A percentile compares a stretch with the other conserved stretches of the same genome.
These are phyloP conservation scores for Poliocrania exsul DNA, from an alignment of 2,797 vertebrate species.

Conservation along the genomic window DNA sequence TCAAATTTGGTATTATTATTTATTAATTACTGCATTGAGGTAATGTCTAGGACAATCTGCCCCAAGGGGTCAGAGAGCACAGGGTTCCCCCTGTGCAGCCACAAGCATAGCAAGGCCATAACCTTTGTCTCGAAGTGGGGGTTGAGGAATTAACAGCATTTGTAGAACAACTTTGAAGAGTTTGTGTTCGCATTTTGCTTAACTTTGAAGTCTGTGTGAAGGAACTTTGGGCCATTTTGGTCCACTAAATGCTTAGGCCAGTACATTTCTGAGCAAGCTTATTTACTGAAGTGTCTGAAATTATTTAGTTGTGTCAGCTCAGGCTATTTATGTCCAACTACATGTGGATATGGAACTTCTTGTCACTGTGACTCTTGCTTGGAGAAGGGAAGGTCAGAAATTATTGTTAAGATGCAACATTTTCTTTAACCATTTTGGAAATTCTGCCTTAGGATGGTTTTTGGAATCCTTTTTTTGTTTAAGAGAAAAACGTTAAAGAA, in stretches of 20 bases:
- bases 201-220: background rate
- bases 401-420: background rate
- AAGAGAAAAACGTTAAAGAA: background rate
- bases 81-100: background rate
- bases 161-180: background rate
- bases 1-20: slow-evolving; percentile 12
- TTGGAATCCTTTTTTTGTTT: background rate
- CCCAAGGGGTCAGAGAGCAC: background rate
- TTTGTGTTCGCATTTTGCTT: background rate
- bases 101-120: background rate
- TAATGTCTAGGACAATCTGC: background rate
- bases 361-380: background rate
- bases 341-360: background rate
- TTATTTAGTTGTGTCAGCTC: background rate
- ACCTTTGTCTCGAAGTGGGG: background rate
- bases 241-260: background rate
- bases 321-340: background rate
- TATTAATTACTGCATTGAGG: slow-evolving; percentile 42
- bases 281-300: background rate
- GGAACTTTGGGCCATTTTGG: background rate
- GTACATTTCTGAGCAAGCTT: background rate
- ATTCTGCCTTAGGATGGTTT: background rate
- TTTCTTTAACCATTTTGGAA: background rate
- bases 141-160: background rate
- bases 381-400: background rate